A percentile compares a stretch with the other conserved stretches of the same genome.
Conservation (phyloP, 2,113 vertebrate genomes). For the Laticauda colubrina region DNA sequence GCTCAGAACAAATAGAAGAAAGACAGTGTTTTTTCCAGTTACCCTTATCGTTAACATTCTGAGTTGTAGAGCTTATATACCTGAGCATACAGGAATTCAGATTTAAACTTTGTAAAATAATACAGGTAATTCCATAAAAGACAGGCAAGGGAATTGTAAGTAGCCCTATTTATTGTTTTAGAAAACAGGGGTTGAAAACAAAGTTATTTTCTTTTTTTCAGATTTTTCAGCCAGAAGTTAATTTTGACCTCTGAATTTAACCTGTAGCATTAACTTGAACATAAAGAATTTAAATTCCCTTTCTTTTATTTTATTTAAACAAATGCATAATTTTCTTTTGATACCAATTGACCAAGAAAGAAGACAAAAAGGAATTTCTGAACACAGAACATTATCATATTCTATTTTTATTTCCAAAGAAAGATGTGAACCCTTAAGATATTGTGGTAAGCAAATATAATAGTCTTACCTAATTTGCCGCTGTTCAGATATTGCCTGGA, state of each 20-base stretch:
- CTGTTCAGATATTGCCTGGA: not conserved
- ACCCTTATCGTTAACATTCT: not conserved
- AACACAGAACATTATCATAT: not conserved
- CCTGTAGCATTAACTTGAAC: conserved; percentile 31
- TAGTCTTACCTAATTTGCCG: not conserved
- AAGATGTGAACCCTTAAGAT: not conserved
- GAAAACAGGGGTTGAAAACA: not conserved
- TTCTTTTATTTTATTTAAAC: not conserved
- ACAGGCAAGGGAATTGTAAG: conserved; percentile 56
- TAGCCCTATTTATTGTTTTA: not conserved
- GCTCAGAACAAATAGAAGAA: not conserved
- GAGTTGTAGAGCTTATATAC: not conserved
- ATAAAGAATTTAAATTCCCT: not conserved
- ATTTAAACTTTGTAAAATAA: not conserved
- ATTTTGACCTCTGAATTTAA: conserved; percentile 3
- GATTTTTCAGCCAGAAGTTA: conserved; percentile 10
- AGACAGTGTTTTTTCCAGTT: not conserved
- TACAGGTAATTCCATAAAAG: not conserved
- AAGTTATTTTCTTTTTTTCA: not conserved
- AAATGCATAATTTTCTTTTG: not conserved
- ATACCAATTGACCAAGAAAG: not conserved
- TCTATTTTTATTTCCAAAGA: not conserved
- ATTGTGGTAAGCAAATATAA: not conserved
- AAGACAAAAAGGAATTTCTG: not conserved
- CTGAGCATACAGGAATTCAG: not conserved